A percentile compares a stretch with the other conserved stretches of the same genome.
Conservation (phyloP, 2,113 vertebrate genomes). For the Pithys albifrons region DNA sequence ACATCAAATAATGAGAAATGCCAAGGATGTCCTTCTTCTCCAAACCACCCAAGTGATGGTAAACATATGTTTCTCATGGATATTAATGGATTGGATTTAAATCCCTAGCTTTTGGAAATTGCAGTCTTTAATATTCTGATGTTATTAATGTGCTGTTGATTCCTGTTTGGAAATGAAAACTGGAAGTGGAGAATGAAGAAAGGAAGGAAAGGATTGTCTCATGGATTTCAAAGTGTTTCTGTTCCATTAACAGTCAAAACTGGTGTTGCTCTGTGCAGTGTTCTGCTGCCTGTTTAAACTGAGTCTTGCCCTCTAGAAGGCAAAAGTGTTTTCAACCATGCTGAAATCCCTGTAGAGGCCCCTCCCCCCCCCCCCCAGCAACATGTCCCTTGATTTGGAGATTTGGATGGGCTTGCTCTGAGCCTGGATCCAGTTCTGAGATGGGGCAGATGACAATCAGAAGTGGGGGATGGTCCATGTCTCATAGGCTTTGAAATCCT, state of each 20-base stretch:
- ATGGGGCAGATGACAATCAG: background rate
- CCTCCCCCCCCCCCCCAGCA: rapidly evolving
- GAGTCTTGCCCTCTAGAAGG: background rate
- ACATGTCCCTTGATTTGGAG: background rate
- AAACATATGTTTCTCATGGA: background rate
- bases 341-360: background rate
- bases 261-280: rapidly evolving
- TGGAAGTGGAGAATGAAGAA: background rate
- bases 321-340: background rate
- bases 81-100: background rate
- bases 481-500: background rate
- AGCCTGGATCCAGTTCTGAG: background rate
- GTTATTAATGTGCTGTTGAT: background rate
- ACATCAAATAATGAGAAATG: background rate
- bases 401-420: background rate
- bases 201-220: background rate
- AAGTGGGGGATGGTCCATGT: background rate
- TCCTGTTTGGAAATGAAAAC: conserved; percentile 11
- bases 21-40: background rate
- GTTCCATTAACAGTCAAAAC: background rate
- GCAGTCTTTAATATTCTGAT: background rate
- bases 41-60: background rate
- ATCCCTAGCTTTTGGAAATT: background rate
- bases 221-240: background rate
- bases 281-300: background rate